These are phyloP conservation scores for Acanthosepion esculentum DNA, from an alignment of 2,888 invertebrate genomes.

Conservation along the genomic window DNA sequence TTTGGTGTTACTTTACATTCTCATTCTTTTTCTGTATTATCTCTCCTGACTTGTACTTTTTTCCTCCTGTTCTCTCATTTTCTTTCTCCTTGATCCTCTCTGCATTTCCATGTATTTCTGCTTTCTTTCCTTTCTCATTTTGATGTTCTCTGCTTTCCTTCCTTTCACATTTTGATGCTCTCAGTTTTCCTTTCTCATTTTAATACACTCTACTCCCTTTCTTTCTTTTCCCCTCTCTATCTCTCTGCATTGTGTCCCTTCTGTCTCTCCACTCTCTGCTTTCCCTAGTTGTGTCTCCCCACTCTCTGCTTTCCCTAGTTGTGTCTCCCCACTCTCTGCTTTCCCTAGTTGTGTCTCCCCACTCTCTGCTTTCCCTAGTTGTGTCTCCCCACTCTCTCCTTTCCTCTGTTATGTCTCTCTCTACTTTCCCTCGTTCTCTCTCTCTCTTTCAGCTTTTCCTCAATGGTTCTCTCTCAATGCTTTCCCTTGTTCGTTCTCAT, in stretches of 20 bases:
- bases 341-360: too few species aligned
- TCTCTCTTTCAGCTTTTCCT: not conserved
- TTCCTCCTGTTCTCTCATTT: too few species aligned
- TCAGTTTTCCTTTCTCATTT: not conserved
- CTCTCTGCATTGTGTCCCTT: too few species aligned
- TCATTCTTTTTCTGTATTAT: not conserved
- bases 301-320: not conserved
- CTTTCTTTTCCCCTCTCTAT: too few species aligned
- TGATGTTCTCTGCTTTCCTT: not conserved
- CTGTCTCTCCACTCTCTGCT: too few species aligned
- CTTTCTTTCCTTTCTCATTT: not conserved
- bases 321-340: not conserved
- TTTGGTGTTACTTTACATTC: slow-evolving; percentile 33
- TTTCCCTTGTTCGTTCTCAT: not conserved
- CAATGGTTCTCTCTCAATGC: not conserved
- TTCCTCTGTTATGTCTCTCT: too few species aligned
- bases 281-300: too few species aligned
- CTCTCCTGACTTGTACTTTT: not conserved
- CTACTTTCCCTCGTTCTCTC: not conserved
- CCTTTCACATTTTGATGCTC: not conserved
- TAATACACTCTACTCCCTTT: not conserved
- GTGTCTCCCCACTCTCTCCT: too few species aligned
- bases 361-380: too few species aligned
- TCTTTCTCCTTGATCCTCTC: not conserved
- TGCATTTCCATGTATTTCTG: too few species aligned